Conservation (phyloP, 2,113 vertebrate species). For the Aspiorhynchus laticeps region DNA sequence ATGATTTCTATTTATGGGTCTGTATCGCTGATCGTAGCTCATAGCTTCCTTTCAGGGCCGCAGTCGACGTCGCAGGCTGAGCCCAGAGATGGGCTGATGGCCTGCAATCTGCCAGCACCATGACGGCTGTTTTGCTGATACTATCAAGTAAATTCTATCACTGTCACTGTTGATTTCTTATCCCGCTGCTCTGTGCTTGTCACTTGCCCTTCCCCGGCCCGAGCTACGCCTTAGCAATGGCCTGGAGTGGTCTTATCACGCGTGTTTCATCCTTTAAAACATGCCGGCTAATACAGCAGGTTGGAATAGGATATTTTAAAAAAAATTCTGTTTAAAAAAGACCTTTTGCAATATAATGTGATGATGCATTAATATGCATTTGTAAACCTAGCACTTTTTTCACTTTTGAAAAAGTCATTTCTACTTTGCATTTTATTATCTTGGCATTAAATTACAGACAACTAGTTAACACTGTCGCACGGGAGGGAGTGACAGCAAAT, state of each 20-base stretch:
- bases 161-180: slow-evolving; percentile 75
- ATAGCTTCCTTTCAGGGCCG: slow-evolving; percentile 77
- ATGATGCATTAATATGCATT: too few species aligned
- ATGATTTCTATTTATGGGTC: slow-evolving; percentile 82
- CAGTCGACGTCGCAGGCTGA: slow-evolving; percentile 80
- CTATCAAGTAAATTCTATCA: slow-evolving; percentile 81
- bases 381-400: too few species aligned
- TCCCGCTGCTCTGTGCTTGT: slow-evolving; percentile 67
- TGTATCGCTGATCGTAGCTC: slow-evolving; percentile 83
- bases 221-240: slow-evolving; percentile 2
- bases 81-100: slow-evolving; percentile 78
- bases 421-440: too few species aligned
- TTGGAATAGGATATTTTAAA: too few species aligned
- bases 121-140: slow-evolving; percentile 78
- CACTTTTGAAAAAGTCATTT: too few species aligned
- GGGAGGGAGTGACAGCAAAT: too few species aligned
- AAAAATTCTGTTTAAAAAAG: not conserved
- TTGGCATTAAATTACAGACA: too few species aligned
- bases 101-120: slow-evolving; percentile 77
- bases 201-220: slow-evolving; percentile 28
- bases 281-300: not conserved
- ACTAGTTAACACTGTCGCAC: too few species aligned
- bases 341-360: too few species aligned
- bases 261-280: not conserved
- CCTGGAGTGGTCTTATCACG: slow-evolving; percentile 15